phyloP scores from a whole-genome alignment of 1,140 invertebrate genomes.

The Hyles vespertilio region DNA sequence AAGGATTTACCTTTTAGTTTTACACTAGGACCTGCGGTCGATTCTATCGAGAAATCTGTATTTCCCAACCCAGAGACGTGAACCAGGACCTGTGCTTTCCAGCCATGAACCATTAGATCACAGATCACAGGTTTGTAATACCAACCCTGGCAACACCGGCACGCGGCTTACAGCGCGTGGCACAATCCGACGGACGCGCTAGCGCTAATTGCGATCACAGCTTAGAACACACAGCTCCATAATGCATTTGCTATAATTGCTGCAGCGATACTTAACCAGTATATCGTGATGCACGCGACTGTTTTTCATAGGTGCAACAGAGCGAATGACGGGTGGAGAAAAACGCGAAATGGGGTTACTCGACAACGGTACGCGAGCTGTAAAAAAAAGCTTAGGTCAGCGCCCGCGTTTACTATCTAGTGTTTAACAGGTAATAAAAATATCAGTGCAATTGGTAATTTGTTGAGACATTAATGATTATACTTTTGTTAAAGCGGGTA shows the following conservation, averaged over 20 bases:
- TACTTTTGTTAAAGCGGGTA: too few species aligned
- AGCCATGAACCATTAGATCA: too few species aligned
- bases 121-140: too few species aligned
- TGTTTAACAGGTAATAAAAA: too few species aligned
- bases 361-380: conserved; percentile 23
- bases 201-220: conserved; percentile 8
- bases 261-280: conserved; percentile 16
- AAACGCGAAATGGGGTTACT: conserved; percentile 43
- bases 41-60: too few species aligned
- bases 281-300: conserved; percentile 46
- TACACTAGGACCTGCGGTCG: too few species aligned
- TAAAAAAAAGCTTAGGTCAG: conserved; percentile 24
- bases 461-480: too few species aligned
- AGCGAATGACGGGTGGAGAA: conserved; percentile 36
- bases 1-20: too few species aligned
- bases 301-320: conserved; percentile 37
- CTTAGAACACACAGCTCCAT: conserved; percentile 9
- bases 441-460: too few species aligned
- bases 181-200: not conserved
- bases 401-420: conserved; percentile 8
- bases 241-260: conserved; percentile 21
- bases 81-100: too few species aligned
- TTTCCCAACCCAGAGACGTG: too few species aligned
- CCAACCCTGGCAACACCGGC: not conserved
- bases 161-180: conserved; percentile 1